Percentiles rank a stretch among this genome's conserved stretches.
Conservation (phyloP, 2,113 vertebrate genomes). For the Malurus elegans region DNA sequence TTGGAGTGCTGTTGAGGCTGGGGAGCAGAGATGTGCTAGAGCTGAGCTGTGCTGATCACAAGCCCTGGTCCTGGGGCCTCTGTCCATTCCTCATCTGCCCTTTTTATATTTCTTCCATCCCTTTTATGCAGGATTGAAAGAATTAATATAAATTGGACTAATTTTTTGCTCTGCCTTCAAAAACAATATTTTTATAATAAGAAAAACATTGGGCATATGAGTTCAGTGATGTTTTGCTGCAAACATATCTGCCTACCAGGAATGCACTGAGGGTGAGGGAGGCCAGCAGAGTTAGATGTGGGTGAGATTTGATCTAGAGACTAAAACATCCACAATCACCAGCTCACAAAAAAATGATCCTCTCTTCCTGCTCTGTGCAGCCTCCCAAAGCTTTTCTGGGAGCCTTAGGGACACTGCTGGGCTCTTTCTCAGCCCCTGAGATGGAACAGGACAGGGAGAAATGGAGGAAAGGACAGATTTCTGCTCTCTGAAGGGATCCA, state of each 20-base stretch:
- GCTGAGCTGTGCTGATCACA: not conserved
- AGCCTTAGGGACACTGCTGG: not conserved
- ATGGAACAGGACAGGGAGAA: not conserved
- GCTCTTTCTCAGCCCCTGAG: not conserved
- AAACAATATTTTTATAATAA: not conserved
- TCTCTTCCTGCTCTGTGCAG: not conserved
- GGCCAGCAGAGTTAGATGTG: not conserved
- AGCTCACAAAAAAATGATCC: not conserved
- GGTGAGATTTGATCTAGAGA: not conserved
- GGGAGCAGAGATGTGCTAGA: not conserved
- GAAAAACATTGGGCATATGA: not conserved
- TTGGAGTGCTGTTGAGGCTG: not conserved
- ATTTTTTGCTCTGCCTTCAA: not conserved
- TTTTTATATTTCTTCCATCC: not conserved
- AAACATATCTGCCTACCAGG: not conserved
- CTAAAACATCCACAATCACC: not conserved
- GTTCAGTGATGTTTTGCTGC: not conserved
- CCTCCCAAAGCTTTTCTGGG: not conserved
- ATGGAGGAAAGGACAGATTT: not conserved
- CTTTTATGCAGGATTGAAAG: not conserved
- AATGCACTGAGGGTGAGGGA: not conserved
- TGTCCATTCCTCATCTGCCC: not conserved
- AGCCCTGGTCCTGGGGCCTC: not conserved
- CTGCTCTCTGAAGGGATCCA: not conserved
- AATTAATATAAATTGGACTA: not conserved